A percentile compares a stretch with the other conserved stretches of the same genome.
These are phyloP conservation scores for Napeogenes sylphis DNA, from an alignment of 2,888 invertebrate genomes.

Conservation along the genomic window DNA sequence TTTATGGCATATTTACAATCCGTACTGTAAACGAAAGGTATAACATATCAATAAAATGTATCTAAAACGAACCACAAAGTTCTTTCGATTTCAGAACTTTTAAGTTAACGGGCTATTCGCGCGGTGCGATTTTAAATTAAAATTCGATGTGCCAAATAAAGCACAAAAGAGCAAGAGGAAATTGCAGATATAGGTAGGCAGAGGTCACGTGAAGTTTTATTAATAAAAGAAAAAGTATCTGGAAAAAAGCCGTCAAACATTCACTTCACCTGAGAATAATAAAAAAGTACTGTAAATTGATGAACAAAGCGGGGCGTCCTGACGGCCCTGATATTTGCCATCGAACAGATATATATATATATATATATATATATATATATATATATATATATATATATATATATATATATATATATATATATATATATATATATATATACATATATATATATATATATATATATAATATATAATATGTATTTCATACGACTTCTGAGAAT, in stretches of 20 bases:
- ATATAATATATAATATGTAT: too few relatives aligned
- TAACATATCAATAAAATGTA: neutral
- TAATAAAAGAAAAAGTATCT: conserved; percentile 67
- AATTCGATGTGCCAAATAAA: conserved; percentile 41
- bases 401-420: too few relatives aligned
- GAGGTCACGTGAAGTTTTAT: conserved; percentile 59
- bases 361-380: too few relatives aligned
- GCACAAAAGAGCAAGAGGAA: conserved; percentile 40
- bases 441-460: too few relatives aligned
- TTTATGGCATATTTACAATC: too few relatives aligned
- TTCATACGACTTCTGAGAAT: conserved; percentile 28
- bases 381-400: too few relatives aligned
- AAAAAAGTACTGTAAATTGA: conserved; percentile 62
- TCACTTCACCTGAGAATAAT: conserved; percentile 54
- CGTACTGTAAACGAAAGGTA: too few relatives aligned
- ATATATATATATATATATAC: too few relatives aligned
- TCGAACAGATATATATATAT: too few relatives aligned
- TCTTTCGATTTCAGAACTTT: conserved; percentile 31
- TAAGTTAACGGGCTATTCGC: conserved; percentile 27
- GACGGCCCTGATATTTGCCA: conserved; percentile 22
- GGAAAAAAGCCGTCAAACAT: conserved; percentile 54
- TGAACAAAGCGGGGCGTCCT: conserved; percentile 44
- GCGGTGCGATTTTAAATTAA: conserved; percentile 34
- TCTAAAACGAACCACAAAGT: conserved; percentile 16
- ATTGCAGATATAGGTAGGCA: conserved; percentile 39